phyloP scores from a whole-genome alignment of 2,888 invertebrate species.

The Plusia festucae region DNA sequence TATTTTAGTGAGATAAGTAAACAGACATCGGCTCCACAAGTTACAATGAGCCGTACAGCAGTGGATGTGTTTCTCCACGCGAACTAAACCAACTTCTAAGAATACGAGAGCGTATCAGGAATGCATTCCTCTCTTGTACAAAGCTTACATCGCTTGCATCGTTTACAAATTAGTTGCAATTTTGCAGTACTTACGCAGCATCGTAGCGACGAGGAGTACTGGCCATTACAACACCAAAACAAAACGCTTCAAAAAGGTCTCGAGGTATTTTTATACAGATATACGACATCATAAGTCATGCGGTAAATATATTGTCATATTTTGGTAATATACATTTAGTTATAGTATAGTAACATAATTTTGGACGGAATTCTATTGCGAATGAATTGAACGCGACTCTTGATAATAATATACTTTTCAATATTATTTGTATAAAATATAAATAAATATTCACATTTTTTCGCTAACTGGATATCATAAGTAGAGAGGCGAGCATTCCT shows the following conservation, averaged over 20 bases:
- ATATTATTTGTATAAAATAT: constrained; percentile 53
- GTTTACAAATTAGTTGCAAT: constrained; percentile 38
- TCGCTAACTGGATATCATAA: constrained; percentile 8
- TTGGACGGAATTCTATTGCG: constrained; percentile 80
- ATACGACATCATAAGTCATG: constrained; percentile 13
- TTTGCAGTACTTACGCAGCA: background rate
- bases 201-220: background rate
- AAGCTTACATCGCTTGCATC: constrained; percentile 29
- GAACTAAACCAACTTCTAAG: background rate
- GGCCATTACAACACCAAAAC: background rate
- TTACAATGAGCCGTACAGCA: background rate
- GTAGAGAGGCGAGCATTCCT: constrained; percentile 42
- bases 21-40: no score
- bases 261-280: background rate
- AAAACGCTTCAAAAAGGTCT: background rate
- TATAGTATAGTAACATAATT: constrained; percentile 71
- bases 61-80: constrained; percentile 7
- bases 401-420: constrained; percentile 37
- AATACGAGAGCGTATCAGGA: constrained; percentile 30
- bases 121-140: constrained; percentile 35
- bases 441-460: constrained; percentile 37
- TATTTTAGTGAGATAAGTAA: no score
- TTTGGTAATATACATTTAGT: constrained; percentile 45
- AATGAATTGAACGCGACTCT: constrained; percentile 53
- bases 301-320: constrained; percentile 50